Percentiles rank a stretch among this genome's conserved stretches.
These are phyloP conservation scores for Oppia nitens DNA, from an alignment of 1,140 invertebrate species.

Conservation along the genomic window DNA sequence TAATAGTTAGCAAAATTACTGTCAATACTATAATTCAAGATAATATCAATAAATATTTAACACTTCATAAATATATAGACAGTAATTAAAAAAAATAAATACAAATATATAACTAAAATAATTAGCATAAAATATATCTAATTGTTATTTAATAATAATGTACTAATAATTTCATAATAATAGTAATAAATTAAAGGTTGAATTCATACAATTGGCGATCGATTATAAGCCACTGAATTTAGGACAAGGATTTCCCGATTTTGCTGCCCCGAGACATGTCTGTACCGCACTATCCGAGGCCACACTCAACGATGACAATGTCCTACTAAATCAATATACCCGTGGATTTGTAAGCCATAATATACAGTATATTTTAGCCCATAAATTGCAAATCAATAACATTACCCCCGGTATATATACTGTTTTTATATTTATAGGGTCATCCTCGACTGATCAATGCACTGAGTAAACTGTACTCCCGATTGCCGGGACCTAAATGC, in stretches of 20 bases:
- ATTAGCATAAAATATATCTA: not conserved
- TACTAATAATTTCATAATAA: not conserved
- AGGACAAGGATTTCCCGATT: constrained; percentile 95
- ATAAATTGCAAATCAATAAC: constrained; percentile 14
- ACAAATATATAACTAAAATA: not conserved
- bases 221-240: constrained; percentile 84
- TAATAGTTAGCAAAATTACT: too few relatives aligned
- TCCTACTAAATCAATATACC: constrained; percentile 71
- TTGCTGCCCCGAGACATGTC: constrained; percentile 64
- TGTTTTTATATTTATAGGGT: too few relatives aligned
- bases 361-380: not conserved
- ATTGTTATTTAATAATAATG: not conserved
- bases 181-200: constrained; percentile 44
- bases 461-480: constrained; percentile 65
- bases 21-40: too few relatives aligned
- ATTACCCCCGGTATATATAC: too few relatives aligned
- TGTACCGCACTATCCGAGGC: constrained; percentile 54
- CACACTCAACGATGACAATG: constrained; percentile 43
- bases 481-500: constrained; percentile 55
- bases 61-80: too few relatives aligned
- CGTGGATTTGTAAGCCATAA: constrained; percentile 34
- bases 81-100: not conserved
- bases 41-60: too few relatives aligned
- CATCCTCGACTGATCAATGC: constrained; percentile 73
- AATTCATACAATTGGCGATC: constrained; percentile 71